phyloP scores from a whole-genome alignment of 2,797 vertebrate species.

The Austrolebias charrua region DNA sequence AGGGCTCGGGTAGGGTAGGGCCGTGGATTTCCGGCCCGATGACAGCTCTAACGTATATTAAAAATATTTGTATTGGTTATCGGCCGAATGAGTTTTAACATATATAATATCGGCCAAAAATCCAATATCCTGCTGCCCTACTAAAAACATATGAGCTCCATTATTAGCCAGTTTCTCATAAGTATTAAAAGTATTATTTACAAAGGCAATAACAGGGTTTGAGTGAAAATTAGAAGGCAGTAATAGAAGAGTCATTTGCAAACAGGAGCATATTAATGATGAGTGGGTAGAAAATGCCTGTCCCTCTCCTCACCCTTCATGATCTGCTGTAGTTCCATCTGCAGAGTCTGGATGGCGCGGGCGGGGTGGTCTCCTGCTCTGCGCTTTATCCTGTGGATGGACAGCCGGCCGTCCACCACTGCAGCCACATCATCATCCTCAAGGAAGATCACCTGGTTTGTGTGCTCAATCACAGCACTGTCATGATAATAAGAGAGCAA shows the following conservation, averaged over 20 bases:
- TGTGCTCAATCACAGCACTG: slow-evolving; percentile 97
- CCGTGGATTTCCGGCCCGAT: no score
- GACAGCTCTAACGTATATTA: no score
- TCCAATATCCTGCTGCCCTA: no score
- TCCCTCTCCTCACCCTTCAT: slow-evolving; percentile 87
- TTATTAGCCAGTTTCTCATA: neutral
- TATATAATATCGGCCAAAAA: no score
- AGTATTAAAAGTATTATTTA: slow-evolving; percentile 2
- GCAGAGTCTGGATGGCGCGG: slow-evolving; percentile 94
- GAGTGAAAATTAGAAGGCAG: slow-evolving; percentile 44
- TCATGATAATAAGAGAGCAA: neutral
- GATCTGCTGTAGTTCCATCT: slow-evolving; percentile 99
- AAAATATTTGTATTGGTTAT: no score
- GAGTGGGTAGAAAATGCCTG: neutral
- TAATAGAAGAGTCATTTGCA: slow-evolving; percentile 18
- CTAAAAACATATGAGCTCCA: slow-evolving; percentile 15
- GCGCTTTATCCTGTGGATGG: slow-evolving; percentile 96
- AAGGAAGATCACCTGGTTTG: slow-evolving; percentile 96
- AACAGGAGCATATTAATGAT: neutral
- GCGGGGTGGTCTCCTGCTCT: slow-evolving; percentile 89
- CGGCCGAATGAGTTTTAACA: no score
- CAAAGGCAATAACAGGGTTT: slow-evolving; percentile 38
- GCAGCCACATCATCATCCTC: slow-evolving; percentile 98
- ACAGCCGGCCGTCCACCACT: slow-evolving; percentile 89
- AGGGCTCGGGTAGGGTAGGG: no score